A percentile compares a stretch with the other conserved stretches of the same genome.
phyloP scores from a whole-genome alignment of 2,888 invertebrate species.

The Tenthredo distinguenda region DNA sequence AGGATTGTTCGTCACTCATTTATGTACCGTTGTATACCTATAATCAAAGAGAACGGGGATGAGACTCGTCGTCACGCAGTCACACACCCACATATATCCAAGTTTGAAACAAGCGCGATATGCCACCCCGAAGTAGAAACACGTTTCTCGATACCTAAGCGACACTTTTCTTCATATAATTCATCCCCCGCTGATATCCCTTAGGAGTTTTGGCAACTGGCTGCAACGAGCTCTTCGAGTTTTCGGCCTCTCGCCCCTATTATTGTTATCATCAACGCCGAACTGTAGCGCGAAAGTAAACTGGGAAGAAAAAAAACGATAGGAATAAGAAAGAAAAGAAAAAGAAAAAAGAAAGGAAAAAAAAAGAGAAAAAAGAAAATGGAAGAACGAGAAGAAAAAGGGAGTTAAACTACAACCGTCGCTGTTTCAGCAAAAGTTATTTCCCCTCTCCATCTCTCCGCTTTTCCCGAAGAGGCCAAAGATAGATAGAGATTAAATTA shows the following conservation, averaged over 20 bases:
- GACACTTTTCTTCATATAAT: slow-evolving; percentile 68
- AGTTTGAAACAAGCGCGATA: slow-evolving; percentile 75
- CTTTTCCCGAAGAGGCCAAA: neutral
- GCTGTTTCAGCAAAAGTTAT: slow-evolving; percentile 16
- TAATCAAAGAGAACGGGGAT: neutral
- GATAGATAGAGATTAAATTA: slow-evolving; percentile 36
- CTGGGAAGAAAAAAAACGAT: neutral
- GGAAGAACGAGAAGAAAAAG: neutral
- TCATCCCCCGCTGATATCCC: slow-evolving; percentile 50
- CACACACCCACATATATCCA: neutral
- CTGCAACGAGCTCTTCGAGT: neutral
- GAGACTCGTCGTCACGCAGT: neutral
- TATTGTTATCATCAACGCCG: neutral
- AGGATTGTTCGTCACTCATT: neutral
- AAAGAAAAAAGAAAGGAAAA: neutral
- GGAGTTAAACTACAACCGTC: slow-evolving; percentile 21
- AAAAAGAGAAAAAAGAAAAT: neutral
- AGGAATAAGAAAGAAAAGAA: neutral
- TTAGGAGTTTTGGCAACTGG: slow-evolving; percentile 18
- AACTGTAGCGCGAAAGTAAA: neutral
- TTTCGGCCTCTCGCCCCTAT: neutral
- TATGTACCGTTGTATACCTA: no score
- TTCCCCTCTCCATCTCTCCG: neutral
- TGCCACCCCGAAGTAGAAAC: slow-evolving; percentile 62
- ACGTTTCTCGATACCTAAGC: slow-evolving; percentile 69